A percentile compares a stretch with the other conserved stretches of the same genome.
phyloP scores from a whole-genome alignment of 2,888 invertebrate species.

The Lobophora halterata region DNA sequence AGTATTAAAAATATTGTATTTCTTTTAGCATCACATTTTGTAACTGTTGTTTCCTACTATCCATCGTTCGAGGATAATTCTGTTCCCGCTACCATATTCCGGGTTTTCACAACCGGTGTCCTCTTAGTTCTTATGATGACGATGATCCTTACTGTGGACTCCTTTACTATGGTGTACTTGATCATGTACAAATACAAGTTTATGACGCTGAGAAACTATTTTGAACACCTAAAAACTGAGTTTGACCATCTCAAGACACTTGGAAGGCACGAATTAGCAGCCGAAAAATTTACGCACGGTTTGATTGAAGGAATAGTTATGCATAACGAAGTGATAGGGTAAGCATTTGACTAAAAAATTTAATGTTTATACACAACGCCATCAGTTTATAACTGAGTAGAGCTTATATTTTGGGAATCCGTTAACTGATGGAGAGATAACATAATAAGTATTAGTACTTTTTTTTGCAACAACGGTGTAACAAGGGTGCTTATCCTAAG shows the following conservation, averaged over 20 bases:
- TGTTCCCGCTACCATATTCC: conserved; percentile 37
- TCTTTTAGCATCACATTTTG: conserved; percentile 63
- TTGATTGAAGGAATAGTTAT: conserved; percentile 62
- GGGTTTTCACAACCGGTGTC: conserved; percentile 50
- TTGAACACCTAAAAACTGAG: conserved; percentile 50
- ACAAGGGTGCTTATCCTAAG: too few species aligned
- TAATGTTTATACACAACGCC: conserved; percentile 13
- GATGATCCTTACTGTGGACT: conserved; percentile 62
- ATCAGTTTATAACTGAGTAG: too few species aligned
- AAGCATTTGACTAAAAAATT: conserved; percentile 25
- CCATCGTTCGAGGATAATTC: conserved; percentile 57
- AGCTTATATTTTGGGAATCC: too few species aligned
- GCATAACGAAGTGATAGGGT: conserved; percentile 63
- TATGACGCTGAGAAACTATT: conserved; percentile 60
- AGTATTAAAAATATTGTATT: conserved; percentile 2
- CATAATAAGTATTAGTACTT: too few species aligned
- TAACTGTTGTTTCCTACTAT: conserved; percentile 64
- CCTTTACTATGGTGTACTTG: conserved; percentile 54
- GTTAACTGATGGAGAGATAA: too few species aligned
- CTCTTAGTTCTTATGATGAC: conserved; percentile 52
- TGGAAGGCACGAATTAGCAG: conserved; percentile 40
- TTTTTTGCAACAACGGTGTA: too few species aligned
- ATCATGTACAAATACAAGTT: conserved; percentile 70
- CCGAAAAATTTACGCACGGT: conserved; percentile 46
- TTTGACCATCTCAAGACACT: conserved; percentile 40